Evolutionary conservation across 2,113 vertebrate genomes (phyloP).

Genomic region (Anguilla rostrata): DNA sequence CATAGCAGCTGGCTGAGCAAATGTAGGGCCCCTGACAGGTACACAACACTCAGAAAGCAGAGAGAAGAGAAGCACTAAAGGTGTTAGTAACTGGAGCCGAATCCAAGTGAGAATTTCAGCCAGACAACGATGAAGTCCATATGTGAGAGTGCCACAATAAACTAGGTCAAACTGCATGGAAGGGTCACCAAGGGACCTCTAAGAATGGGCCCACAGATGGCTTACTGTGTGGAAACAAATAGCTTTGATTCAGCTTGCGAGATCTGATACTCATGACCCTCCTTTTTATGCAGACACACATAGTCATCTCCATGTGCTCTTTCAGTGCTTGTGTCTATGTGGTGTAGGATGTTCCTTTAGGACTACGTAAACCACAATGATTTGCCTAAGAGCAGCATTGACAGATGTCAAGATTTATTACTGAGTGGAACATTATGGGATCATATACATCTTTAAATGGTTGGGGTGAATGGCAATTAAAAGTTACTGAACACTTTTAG

Average conservation of each 20-base stretch:
- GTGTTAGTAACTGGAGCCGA: neutral
- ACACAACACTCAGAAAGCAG: neutral
- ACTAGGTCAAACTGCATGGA: slow-evolving; percentile 77
- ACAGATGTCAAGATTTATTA: too few relatives aligned
- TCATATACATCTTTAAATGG: too few relatives aligned
- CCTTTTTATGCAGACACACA: slow-evolving; percentile 74
- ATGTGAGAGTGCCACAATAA: slow-evolving; percentile 79
- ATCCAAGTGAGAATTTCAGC: slow-evolving; percentile 70
- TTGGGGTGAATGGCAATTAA: too few relatives aligned
- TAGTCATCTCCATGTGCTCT: too few relatives aligned
- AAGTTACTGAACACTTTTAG: too few relatives aligned
- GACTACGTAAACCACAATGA: too few relatives aligned
- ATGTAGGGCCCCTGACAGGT: neutral
- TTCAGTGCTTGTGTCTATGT: too few relatives aligned
- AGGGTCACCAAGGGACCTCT: slow-evolving; percentile 76
- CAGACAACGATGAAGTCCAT: slow-evolving; percentile 81
- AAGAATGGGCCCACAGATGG: slow-evolving; percentile 81
- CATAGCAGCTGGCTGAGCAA: neutral
- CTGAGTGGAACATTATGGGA: too few relatives aligned
- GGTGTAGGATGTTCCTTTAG: slow-evolving; percentile 46
- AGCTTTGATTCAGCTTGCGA: slow-evolving; percentile 74
- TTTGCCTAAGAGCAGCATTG: too few relatives aligned
- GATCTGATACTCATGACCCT: slow-evolving; percentile 74
- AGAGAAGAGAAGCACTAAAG: neutral
- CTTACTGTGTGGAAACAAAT: slow-evolving; percentile 78